Conservation (phyloP, 2,797 vertebrate species). For the Anguilla marmorata region DNA sequence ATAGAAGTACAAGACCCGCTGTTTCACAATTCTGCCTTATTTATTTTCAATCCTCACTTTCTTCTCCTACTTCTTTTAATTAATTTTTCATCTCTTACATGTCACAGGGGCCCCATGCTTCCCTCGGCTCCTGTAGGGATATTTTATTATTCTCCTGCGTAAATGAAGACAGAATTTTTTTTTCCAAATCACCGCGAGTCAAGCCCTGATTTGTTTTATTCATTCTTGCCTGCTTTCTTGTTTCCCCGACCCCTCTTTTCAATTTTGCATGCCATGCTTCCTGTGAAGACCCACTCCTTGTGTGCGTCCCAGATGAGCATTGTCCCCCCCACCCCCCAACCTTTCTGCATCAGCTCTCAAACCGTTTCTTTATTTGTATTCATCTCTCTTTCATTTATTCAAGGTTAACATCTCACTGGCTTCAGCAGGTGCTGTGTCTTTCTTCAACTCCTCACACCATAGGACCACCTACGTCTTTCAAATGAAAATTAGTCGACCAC, state of each 20-base stretch:
- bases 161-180: slow-evolving; percentile 76
- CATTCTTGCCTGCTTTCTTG: slow-evolving; percentile 60
- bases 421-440: slow-evolving; percentile 38
- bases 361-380: slow-evolving; percentile 66
- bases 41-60: slow-evolving; percentile 55
- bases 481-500: slow-evolving; percentile 32
- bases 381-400: slow-evolving; percentile 38
- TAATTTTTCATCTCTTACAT: slow-evolving; percentile 77
- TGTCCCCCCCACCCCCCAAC: slow-evolving; percentile 39
- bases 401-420: slow-evolving; percentile 45
- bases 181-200: slow-evolving; percentile 71
- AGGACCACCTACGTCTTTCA: slow-evolving; percentile 32
- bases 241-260: slow-evolving; percentile 62
- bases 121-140: slow-evolving; percentile 68
- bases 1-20: slow-evolving; percentile 45
- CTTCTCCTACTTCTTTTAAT: slow-evolving; percentile 73
- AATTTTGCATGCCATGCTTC: slow-evolving; percentile 70
- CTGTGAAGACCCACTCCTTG: slow-evolving; percentile 57
- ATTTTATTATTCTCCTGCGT: slow-evolving; percentile 69
- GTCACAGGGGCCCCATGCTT: slow-evolving; percentile 62
- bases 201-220: slow-evolving; percentile 73
- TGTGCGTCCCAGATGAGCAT: slow-evolving; percentile 61
- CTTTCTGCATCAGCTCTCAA: slow-evolving; percentile 64
- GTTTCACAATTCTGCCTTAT: slow-evolving; percentile 53
- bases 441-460: slow-evolving; percentile 37